Conservation (phyloP, 2,888 invertebrate genomes). For the Acleris cristana region DNA sequence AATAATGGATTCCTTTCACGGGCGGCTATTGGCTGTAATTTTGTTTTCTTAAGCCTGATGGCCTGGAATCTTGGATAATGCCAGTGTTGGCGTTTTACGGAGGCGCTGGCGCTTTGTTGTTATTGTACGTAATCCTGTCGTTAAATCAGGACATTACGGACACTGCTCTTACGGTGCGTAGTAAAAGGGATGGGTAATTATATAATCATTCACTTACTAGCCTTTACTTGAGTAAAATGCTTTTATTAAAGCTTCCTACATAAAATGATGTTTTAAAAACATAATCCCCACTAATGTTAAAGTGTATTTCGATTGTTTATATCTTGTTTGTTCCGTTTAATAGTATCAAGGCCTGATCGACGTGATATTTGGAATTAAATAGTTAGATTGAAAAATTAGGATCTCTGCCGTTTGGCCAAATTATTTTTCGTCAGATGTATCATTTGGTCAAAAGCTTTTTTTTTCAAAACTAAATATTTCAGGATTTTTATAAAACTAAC, state of each 20-base stretch:
- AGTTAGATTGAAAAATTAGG: no score
- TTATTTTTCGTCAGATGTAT: no score
- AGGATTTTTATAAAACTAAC: no score
- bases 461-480: no score
- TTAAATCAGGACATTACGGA: constrained; percentile 8
- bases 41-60: constrained; percentile 56
- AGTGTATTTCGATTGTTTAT: no score
- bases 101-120: constrained; percentile 23
- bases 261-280: no score
- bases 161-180: not conserved
- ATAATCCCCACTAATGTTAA: no score
- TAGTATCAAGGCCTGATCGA: no score
- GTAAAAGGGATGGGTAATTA: constrained; percentile 9
- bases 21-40: constrained; percentile 66
- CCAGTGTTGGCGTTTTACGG: constrained; percentile 33
- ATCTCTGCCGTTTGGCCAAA: no score
- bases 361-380: no score
- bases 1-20: constrained; percentile 72
- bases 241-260: not conserved
- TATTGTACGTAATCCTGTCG: constrained; percentile 20
- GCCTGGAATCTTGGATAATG: constrained; percentile 42
- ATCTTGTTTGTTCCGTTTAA: no score
- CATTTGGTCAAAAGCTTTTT: no score
- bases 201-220: constrained; percentile 13
- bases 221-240: not conserved